These are phyloP conservation scores for Poeciliopsis occidentalis DNA, from an alignment of 2,113 vertebrate genomes.

Conservation along the genomic window DNA sequence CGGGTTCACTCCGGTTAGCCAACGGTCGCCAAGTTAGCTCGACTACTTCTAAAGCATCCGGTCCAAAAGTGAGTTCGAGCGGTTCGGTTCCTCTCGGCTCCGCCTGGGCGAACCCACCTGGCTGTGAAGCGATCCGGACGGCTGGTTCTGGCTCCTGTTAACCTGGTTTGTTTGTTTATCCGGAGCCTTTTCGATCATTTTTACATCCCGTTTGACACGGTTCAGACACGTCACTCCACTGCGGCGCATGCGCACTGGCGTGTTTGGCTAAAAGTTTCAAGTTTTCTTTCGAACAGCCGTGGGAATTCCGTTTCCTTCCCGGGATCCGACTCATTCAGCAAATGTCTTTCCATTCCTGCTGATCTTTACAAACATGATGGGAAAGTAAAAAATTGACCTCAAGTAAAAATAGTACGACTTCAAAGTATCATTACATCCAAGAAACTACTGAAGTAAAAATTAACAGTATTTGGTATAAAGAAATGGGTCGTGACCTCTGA, in stretches of 20 bases:
- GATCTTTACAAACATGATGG: too few relatives aligned
- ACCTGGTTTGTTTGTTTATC: neutral
- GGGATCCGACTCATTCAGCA: neutral
- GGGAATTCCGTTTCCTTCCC: neutral
- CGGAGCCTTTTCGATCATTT: slow-evolving; percentile 29
- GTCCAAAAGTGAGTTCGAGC: slow-evolving; percentile 36
- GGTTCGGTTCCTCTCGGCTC: neutral
- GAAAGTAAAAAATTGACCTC: too few relatives aligned
- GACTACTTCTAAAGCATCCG: slow-evolving; percentile 23
- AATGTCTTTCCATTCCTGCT: too few relatives aligned
- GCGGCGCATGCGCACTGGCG: slow-evolving; percentile 55
- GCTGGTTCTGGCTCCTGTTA: neutral
- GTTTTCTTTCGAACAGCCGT: neutral
- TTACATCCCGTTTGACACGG: slow-evolving; percentile 62
- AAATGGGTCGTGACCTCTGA: too few relatives aligned
- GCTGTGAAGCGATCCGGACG: neutral
- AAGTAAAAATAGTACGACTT: too few relatives aligned
- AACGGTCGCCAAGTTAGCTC: slow-evolving; percentile 57
- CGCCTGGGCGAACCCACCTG: neutral
- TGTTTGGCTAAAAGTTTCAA: slow-evolving; percentile 10
- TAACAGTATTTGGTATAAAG: too few relatives aligned
- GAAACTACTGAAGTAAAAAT: too few relatives aligned
- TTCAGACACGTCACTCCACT: slow-evolving; percentile 43
- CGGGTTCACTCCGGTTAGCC: slow-evolving; percentile 33
- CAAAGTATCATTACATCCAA: too few relatives aligned